A percentile compares a stretch with the other conserved stretches of the same genome.
These are phyloP conservation scores for Philhelius pedissequus DNA, from an alignment of 2,888 invertebrate species.

Conservation along the genomic window DNA sequence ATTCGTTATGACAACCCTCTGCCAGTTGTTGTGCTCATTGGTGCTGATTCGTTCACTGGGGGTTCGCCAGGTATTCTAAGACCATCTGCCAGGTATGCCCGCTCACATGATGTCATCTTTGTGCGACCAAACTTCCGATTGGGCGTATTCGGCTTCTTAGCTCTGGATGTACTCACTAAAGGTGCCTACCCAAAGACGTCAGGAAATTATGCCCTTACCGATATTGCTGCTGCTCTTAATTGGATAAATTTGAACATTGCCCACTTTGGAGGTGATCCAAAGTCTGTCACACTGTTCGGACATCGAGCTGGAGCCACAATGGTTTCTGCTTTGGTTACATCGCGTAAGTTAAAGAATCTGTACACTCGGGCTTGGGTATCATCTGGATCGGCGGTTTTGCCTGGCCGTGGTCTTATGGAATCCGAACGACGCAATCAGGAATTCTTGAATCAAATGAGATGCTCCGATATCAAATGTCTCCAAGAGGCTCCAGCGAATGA, in stretches of 20 bases:
- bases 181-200: conserved; percentile 86
- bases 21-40: conserved; percentile 90
- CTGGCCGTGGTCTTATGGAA: conserved; percentile 82
- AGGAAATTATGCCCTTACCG: conserved; percentile 92
- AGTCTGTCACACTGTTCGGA: conserved; percentile 89
- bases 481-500: conserved; percentile 80
- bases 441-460: conserved; percentile 82
- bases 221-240: conserved; percentile 86
- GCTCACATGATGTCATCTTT: conserved; percentile 89
- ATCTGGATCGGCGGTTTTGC: conserved; percentile 87
- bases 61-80: conserved; percentile 86
- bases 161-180: conserved; percentile 85
- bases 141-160: conserved; percentile 89
- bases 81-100: conserved; percentile 88
- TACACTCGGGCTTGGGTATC: conserved; percentile 90
- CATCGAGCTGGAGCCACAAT: conserved; percentile 92
- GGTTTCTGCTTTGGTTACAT: conserved; percentile 86
- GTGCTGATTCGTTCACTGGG: conserved; percentile 88
- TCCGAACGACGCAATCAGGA: conserved; percentile 83
- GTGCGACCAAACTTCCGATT: conserved; percentile 92
- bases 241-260: conserved; percentile 91
- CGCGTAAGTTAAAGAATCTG: conserved; percentile 82
- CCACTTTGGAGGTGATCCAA: conserved; percentile 90
- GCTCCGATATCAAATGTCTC: conserved; percentile 82
- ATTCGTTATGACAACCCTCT: conserved; percentile 88